A percentile compares a stretch with the other conserved stretches of the same genome.
Conservation (phyloP, 2,113 vertebrate species). For the Pipa parva region DNA sequence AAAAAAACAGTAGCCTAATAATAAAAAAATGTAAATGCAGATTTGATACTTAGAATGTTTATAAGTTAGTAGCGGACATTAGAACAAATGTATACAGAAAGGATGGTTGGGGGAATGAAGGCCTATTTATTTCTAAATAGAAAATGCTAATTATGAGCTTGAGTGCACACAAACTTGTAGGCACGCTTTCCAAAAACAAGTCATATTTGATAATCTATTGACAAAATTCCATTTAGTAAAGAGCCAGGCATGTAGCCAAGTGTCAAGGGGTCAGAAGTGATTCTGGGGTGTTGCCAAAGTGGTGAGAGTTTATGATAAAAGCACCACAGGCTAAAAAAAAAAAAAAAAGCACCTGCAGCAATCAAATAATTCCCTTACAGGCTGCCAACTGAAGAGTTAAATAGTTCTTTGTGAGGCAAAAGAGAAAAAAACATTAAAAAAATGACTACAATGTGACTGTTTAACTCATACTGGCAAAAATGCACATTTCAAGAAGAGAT, state of each 20-base stretch:
- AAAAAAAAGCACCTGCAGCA: constrained; percentile 37
- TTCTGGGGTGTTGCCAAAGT: constrained; percentile 33
- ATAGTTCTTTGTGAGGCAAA: constrained; percentile 22
- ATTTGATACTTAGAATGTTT: no score
- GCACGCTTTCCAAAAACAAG: constrained; percentile 1
- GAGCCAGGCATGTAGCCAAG: constrained; percentile 27
- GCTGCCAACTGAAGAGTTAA: constrained; percentile 24
- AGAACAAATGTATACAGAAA: no score
- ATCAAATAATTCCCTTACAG: constrained; percentile 15
- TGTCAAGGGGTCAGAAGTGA: constrained; percentile 32
- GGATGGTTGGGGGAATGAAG: no score
- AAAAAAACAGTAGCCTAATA: no score
- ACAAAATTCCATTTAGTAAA: constrained; percentile 15
- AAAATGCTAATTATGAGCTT: neutral
- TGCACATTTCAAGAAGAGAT: neutral
- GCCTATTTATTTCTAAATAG: neutral
- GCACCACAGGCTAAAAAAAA: constrained; percentile 6
- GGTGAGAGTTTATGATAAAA: constrained; percentile 40
- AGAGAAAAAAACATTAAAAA: constrained; percentile 7
- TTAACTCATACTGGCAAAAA: constrained; percentile 9
- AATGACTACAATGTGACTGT: constrained; percentile 4
- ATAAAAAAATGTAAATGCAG: no score
- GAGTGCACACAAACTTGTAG: neutral
- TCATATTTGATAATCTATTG: constrained; percentile 20
- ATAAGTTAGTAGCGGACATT: no score